phyloP scores from a whole-genome alignment of 1,140 invertebrate species.

The Samia ricini region DNA sequence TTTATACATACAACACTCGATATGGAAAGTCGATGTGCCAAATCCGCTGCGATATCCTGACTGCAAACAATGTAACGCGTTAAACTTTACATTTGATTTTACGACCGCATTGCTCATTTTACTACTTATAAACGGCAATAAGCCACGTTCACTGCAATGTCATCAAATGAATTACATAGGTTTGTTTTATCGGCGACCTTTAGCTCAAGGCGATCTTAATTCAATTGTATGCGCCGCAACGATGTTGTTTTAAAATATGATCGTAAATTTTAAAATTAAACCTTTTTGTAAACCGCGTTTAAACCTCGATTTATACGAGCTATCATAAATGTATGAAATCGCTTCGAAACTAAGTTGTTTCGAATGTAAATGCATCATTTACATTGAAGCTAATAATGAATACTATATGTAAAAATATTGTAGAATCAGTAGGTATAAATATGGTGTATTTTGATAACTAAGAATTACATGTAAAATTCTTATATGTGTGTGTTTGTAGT shows the following conservation, averaged over 20 bases:
- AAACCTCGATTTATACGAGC: background rate
- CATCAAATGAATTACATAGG: slow-evolving; percentile 32
- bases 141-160: slow-evolving; percentile 28
- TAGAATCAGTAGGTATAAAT: too few relatives aligned
- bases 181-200: slow-evolving; percentile 29
- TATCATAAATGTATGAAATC: background rate
- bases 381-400: too few relatives aligned
- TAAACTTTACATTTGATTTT: slow-evolving; percentile 41
- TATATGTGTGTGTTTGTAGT: too few relatives aligned
- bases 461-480: too few relatives aligned
- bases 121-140: slow-evolving; percentile 31
- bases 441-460: too few relatives aligned
- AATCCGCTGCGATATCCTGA: slow-evolving; percentile 20
- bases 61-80: slow-evolving; percentile 35
- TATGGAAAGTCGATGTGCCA: background rate
- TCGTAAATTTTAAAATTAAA: slow-evolving; percentile 1
- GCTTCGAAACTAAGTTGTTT: background rate
- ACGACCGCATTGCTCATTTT: slow-evolving; percentile 37
- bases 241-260: background rate
- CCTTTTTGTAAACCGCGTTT: background rate
- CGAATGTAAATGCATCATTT: too few relatives aligned
- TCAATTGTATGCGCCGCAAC: slow-evolving; percentile 3
- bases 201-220: slow-evolving; percentile 19
- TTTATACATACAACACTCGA: background rate
- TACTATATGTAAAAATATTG: too few relatives aligned